Base-by-base conservation (phyloP, 2,797 vertebrate genomes). In the Rhinophrynus dorsalis region DNA sequence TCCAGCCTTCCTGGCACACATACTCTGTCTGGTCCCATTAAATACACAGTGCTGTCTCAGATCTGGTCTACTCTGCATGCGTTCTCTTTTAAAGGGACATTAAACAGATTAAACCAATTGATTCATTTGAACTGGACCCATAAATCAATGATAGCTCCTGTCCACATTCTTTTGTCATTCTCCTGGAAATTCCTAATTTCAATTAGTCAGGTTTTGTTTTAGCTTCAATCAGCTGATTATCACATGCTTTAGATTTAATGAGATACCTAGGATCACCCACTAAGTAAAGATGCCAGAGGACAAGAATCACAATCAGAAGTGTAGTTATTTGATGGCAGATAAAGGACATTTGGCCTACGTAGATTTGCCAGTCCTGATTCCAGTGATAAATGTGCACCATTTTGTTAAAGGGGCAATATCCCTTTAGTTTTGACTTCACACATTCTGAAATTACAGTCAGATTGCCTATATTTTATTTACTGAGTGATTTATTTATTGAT, bases 181-280 rank as follows among this genome's bases (percentile, higher is more conserved):
- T 15, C 7, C 13, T 3, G 17, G 18, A 48, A 48, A 23, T 23
- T 48, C 45, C 45, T n/a, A n/a, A n/a, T n/a, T n/a, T n/a, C n/a
- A n/a, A n/a, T n/a, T n/a, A n/a, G n/a, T n/a, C n/a, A n/a, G n/a
- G n/a, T 37, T 24, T 27, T 48, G n/a, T 15, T 61, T 23, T 13
- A 18, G 3, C 29, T 48, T 29, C 30, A 20, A 37, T 26, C 29
- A 48, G 29, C 29, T 35, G 29, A 23, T n/a, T 33, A 21, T 33
- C 1, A 13, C n/a, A 40, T 24, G 60, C 9, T 32, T 38, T 32
- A 1, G 38, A 10, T 11, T 1, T 65, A 21, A 65, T 20, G 23
- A 54, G 9, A 21, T 3, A 13, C n/a, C n/a, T n/a, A n/a, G n/a
- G 54, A 58, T 54, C 65, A 58, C 64, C 64, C 64, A 57, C 17